phyloP scores from a whole-genome alignment of 2,888 invertebrate species.

The Idaea aversata region DNA sequence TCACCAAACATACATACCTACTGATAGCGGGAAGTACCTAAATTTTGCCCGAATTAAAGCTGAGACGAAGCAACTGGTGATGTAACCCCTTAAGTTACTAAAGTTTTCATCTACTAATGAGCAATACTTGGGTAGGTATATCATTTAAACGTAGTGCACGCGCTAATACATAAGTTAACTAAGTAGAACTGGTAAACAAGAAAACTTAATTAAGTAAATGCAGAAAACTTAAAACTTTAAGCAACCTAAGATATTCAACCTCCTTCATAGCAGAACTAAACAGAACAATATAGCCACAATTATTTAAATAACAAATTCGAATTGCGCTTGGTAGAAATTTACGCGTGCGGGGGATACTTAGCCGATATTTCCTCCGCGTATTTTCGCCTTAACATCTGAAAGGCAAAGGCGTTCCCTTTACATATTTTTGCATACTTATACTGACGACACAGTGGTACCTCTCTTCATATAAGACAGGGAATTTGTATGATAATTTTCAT shows the following conservation, averaged over 20 bases:
- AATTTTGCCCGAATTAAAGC: no score
- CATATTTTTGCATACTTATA: conserved; percentile 76
- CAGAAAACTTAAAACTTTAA: no score
- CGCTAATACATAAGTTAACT: no score
- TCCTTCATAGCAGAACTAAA: not conserved
- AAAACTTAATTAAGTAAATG: no score
- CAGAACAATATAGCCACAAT: conserved; percentile 34
- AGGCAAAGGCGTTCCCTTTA: conserved; percentile 58
- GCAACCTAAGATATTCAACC: not conserved
- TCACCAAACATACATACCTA: no score
- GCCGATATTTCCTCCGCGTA: conserved; percentile 1
- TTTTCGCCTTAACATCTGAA: conserved; percentile 51
- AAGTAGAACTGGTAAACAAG: no score
- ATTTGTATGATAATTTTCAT: conserved; percentile 80
- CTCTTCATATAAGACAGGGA: conserved; percentile 71
- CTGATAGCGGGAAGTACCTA: no score
- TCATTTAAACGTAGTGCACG: no score
- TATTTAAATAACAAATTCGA: conserved; percentile 64
- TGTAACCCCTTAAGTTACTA: no score
- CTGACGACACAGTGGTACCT: conserved; percentile 59
- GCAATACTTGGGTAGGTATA: no score
- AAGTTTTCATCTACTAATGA: no score
- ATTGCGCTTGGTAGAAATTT: conserved; percentile 52
- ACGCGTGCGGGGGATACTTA: conserved; percentile 47
- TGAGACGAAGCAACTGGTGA: no score